Conservation (phyloP, 2,888 invertebrate species). For the Onthophagus sagittarius region DNA sequence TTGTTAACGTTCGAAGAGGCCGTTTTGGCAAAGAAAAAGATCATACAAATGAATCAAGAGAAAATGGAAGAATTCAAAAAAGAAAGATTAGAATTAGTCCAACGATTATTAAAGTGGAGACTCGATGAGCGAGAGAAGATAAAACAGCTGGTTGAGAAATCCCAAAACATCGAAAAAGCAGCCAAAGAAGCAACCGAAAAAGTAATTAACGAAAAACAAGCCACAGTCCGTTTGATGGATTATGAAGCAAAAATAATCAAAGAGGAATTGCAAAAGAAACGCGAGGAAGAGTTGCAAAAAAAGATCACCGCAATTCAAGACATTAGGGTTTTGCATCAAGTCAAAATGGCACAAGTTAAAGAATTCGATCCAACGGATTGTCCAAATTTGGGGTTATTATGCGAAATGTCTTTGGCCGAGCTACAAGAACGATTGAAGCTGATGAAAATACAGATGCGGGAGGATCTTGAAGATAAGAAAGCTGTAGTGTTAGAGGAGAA, state of each 20-base stretch:
- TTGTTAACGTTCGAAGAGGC: slow-evolving; percentile 59
- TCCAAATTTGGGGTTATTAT: slow-evolving; percentile 56
- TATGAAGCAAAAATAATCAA: slow-evolving; percentile 50
- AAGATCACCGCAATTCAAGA: slow-evolving; percentile 48
- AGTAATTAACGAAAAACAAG: slow-evolving; percentile 54
- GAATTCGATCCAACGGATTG: slow-evolving; percentile 59
- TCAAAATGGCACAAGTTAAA: slow-evolving; percentile 37
- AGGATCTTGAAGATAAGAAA: slow-evolving; percentile 54
- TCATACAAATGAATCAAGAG: slow-evolving; percentile 51
- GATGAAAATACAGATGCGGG: slow-evolving; percentile 52
- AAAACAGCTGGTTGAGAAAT: slow-evolving; percentile 50
- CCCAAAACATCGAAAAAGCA: slow-evolving; percentile 48
- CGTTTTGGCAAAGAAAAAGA: slow-evolving; percentile 53
- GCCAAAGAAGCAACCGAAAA: slow-evolving; percentile 53
- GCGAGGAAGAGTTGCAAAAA: slow-evolving; percentile 42
- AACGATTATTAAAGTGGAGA: slow-evolving; percentile 54
- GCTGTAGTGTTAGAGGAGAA: slow-evolving; percentile 50
- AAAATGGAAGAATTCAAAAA: slow-evolving; percentile 52
- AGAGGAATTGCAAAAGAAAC: slow-evolving; percentile 36
- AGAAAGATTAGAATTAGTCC: slow-evolving; percentile 51
- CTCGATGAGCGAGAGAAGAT: slow-evolving; percentile 51
- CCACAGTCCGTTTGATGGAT: slow-evolving; percentile 50
- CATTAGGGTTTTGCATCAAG: slow-evolving; percentile 43
- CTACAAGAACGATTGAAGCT: slow-evolving; percentile 54
- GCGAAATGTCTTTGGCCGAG: slow-evolving; percentile 65